phyloP scores from a whole-genome alignment of 1,140 invertebrate species.

The Centruroides vittatus region DNA sequence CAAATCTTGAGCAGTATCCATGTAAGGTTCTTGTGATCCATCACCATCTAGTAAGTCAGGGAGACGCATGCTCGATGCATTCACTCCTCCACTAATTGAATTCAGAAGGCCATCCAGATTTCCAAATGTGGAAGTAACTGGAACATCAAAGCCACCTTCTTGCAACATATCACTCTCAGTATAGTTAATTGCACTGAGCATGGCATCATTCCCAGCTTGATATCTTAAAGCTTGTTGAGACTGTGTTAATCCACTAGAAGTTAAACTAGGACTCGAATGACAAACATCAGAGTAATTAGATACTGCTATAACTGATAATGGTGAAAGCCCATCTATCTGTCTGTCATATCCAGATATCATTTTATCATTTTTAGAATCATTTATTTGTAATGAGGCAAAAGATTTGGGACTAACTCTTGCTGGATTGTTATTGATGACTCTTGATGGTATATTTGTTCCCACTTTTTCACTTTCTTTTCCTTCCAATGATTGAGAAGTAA shows the following conservation, averaged over 20 bases:
- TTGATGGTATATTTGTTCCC: no score
- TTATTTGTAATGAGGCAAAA: conserved; percentile 6
- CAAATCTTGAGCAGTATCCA: conserved; percentile 28
- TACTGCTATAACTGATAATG: conserved; percentile 23
- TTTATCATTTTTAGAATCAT: conserved; percentile 12
- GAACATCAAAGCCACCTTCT: conserved; percentile 30
- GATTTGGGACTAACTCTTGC: conserved; percentile 8
- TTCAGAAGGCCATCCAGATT: conserved; percentile 27
- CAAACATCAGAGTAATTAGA: conserved; percentile 22
- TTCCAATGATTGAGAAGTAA: no score
- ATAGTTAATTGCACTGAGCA: conserved; percentile 32
- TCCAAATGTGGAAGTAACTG: conserved; percentile 19
- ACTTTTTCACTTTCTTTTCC: no score
- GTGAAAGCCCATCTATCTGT: conserved; percentile 18
- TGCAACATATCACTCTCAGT: conserved; percentile 29
- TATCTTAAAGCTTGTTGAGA: conserved; percentile 19
- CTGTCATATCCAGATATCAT: conserved; percentile 15
- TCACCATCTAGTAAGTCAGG: conserved; percentile 57
- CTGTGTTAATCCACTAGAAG: conserved; percentile 6
- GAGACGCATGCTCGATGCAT: conserved; percentile 23
- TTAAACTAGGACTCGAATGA: conserved; percentile 23
- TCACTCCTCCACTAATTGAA: conserved; percentile 20
- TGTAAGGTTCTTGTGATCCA: conserved; percentile 39
- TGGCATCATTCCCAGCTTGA: conserved; percentile 25
- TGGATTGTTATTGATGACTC: no score